Evolutionary conservation across 2,797 vertebrate genomes (phyloP).

Genomic region (Chaunax sp.): DNA sequence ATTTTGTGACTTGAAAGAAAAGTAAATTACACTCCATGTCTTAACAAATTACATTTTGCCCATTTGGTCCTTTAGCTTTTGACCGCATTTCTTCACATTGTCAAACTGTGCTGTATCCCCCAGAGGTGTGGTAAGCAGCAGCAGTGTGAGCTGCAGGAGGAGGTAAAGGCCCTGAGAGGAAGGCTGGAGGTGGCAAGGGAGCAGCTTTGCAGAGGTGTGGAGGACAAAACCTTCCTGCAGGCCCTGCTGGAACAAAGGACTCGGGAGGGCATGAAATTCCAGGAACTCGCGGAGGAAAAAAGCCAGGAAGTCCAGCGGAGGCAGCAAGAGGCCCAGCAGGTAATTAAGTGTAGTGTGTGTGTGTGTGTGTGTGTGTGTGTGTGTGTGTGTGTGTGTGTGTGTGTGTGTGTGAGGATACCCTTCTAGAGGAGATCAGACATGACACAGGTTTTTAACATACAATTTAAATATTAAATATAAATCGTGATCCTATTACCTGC

Average conservation of each 20-base stretch:
- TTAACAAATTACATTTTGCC: background rate
- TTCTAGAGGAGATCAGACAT: background rate
- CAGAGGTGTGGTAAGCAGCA: conserved; percentile 79
- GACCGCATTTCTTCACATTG: conserved; percentile 18
- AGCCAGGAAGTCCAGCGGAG: conserved; percentile 73
- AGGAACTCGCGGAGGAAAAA: conserved; percentile 75
- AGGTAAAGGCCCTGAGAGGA: conserved; percentile 69
- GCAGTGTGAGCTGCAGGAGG: conserved; percentile 75
- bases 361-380: background rate
- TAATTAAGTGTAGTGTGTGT: conserved; percentile 14
- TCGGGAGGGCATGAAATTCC: conserved; percentile 72
- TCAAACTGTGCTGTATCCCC: conserved; percentile 24
- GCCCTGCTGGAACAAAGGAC: conserved; percentile 76
- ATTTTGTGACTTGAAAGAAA: background rate
- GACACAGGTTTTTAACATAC: background rate
- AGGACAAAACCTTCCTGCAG: conserved; percentile 73
- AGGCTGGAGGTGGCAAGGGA: conserved; percentile 78
- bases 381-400: background rate
- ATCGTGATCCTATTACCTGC: background rate
- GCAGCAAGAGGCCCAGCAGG: conserved; percentile 74
- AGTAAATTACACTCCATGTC: background rate
- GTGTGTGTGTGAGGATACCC: background rate
- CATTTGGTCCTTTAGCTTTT: background rate
- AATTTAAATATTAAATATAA: background rate
- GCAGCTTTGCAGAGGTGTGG: conserved; percentile 64